Evolutionary conservation across 2,888 invertebrate genomes (phyloP).

Genomic region (Disparrhopalites patrizii): DNA sequence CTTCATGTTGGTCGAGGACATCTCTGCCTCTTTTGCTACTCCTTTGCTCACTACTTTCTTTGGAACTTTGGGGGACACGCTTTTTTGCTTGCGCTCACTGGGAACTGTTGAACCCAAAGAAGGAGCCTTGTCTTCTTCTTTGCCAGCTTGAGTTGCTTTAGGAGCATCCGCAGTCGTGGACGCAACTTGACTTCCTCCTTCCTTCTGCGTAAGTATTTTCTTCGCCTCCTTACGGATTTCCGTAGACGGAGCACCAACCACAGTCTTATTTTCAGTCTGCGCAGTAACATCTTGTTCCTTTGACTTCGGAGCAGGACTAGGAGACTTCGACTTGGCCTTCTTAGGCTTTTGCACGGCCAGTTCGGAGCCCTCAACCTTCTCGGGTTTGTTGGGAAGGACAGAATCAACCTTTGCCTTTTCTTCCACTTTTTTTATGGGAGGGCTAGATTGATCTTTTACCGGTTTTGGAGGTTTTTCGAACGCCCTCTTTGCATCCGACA

Average conservation of each 20-base stretch:
- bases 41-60: not conserved
- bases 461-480: constrained; percentile 54
- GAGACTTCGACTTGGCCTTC: constrained; percentile 23
- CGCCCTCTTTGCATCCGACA: constrained; percentile 79
- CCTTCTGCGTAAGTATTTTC: constrained; percentile 49
- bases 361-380: not conserved
- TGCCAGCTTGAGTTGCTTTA: not conserved
- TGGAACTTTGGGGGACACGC: constrained; percentile 19
- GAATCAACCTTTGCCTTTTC: not conserved
- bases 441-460: constrained; percentile 16
- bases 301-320: constrained; percentile 13
- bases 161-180: not conserved
- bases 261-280: constrained; percentile 2
- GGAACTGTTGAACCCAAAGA: not conserved
- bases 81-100: constrained; percentile 16
- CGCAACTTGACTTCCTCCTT: constrained; percentile 28
- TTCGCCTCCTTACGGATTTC: constrained; percentile 48
- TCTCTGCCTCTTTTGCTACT: constrained; percentile 28
- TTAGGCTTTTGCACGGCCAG: constrained; percentile 1
- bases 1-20: not conserved
- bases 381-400: not conserved
- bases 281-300: not conserved
- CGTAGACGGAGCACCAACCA: not conserved
- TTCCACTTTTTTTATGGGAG: not conserved
- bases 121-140: not conserved